phyloP scores from a whole-genome alignment of 2,888 invertebrate species.

The Hyposoter dolosus region DNA sequence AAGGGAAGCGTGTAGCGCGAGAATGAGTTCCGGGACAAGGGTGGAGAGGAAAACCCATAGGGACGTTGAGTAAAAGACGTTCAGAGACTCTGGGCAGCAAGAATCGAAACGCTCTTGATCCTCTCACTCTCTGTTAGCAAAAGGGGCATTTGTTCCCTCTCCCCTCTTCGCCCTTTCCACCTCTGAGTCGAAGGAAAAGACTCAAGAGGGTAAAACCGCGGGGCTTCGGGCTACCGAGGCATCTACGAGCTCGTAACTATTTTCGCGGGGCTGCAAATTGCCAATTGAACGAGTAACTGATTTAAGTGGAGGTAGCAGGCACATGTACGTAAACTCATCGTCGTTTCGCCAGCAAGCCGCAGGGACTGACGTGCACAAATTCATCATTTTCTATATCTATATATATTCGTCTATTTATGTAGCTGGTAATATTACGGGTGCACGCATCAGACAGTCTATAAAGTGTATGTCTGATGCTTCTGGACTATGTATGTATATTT shows the following conservation, averaged over 20 bases:
- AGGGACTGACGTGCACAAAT: slow-evolving; percentile 32
- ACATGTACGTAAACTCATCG: slow-evolving; percentile 40
- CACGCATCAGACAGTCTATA: slow-evolving; percentile 25
- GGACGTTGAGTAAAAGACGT: slow-evolving; percentile 38
- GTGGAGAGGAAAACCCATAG: slow-evolving; percentile 35
- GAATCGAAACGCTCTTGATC: slow-evolving; percentile 25
- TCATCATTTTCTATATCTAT: background rate
- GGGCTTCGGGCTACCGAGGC: slow-evolving; percentile 51
- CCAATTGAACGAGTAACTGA: slow-evolving; percentile 78
- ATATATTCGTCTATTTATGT: background rate
- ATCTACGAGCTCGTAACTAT: slow-evolving; percentile 70
- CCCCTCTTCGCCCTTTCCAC: background rate
- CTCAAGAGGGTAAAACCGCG: slow-evolving; percentile 50
- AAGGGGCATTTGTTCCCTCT: slow-evolving; percentile 15
- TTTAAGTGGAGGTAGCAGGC: slow-evolving; percentile 72
- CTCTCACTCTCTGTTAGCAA: slow-evolving; percentile 9
- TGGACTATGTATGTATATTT: background rate
- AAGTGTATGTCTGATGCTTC: slow-evolving; percentile 3
- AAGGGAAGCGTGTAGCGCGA: slow-evolving; percentile 66
- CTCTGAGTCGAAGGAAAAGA: slow-evolving; percentile 33
- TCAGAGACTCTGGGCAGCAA: slow-evolving; percentile 11
- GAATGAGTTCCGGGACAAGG: slow-evolving; percentile 59
- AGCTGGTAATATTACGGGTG: background rate
- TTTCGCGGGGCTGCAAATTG: slow-evolving; percentile 80
- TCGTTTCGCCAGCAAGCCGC: slow-evolving; percentile 38